Percentiles rank a stretch among this genome's conserved stretches.
These are phyloP conservation scores for Megalops atlanticus DNA, from an alignment of 2,113 vertebrate species.

Conservation along the genomic window DNA sequence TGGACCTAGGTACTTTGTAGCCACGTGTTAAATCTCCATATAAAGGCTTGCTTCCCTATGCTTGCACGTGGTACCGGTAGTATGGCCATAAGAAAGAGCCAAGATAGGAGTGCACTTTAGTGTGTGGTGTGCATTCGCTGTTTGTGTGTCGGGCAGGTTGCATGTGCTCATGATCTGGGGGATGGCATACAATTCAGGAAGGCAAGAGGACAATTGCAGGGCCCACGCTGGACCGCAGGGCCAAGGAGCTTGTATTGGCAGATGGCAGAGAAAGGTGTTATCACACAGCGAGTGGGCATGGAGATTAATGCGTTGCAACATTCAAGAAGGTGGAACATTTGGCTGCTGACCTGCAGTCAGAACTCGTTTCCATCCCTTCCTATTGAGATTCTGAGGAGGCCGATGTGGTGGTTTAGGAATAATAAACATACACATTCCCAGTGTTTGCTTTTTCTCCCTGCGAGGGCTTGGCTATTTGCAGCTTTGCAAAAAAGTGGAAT, in stretches of 20 bases:
- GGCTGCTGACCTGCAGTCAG: slow-evolving; percentile 73
- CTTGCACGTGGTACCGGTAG: too few species aligned
- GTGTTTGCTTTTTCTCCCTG: slow-evolving; percentile 59
- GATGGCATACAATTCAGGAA: background rate
- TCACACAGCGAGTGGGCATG: slow-evolving; percentile 69
- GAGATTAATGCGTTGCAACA: slow-evolving; percentile 72
- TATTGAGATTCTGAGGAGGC: slow-evolving; percentile 56
- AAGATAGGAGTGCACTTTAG: background rate
- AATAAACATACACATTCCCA: slow-evolving; percentile 50
- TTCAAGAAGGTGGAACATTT: slow-evolving; percentile 76
- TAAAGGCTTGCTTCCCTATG: too few species aligned
- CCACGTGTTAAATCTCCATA: too few species aligned
- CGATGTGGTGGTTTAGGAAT: slow-evolving; percentile 53
- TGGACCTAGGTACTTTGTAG: too few species aligned
- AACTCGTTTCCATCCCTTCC: slow-evolving; percentile 60
- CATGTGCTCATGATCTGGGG: background rate
- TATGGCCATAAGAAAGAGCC: background rate
- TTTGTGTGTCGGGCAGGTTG: background rate
- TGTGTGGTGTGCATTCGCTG: background rate
- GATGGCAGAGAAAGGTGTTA: slow-evolving; percentile 73
- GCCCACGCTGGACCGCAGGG: slow-evolving; percentile 50
- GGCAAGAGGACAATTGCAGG: background rate
- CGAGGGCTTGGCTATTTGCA: slow-evolving; percentile 49
- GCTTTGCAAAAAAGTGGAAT: slow-evolving; percentile 30
- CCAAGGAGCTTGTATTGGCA: slow-evolving; percentile 58